Base-by-base conservation (phyloP, 2,888 invertebrate species). In the Venusia cambrica region DNA sequence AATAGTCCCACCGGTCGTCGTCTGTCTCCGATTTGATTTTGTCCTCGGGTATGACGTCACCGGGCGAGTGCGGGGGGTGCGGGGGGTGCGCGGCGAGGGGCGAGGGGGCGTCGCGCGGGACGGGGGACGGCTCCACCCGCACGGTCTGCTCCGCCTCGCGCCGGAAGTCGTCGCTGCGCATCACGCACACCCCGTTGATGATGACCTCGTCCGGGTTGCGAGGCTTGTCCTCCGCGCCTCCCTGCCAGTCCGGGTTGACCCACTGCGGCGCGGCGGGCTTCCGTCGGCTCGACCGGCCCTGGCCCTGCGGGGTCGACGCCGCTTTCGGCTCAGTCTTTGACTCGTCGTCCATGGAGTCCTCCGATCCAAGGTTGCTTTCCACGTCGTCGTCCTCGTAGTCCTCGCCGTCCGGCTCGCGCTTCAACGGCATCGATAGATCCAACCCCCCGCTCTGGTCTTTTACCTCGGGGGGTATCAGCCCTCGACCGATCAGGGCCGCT, bases 211-310 rank as follows among this genome's bases (percentile, higher is more conserved):
- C 93, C 45, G 77, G 85, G 62, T 73, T 81, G 21, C 87, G 75
- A 7, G 88, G 87, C 51, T 89, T 88, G 51, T 90, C 90, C 64
- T 94, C 94, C 51, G 89, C 88, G 51, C 90, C 90, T 64, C 94
- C 94, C 63, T 94, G 94, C 94, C 95, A 95, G 57, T 96, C 96
- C 3, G 98, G 98, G 76, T 97, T 97, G 2, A 98, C 97, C 97
- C 98, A 97, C 79, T 98, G 97, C 1, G 98, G 98, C 31, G 97
- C 97, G 1, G 97, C 97, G 1, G 97, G 97, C 87, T 98, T 98
- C 61, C 98, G 90, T 45, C 97, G 87, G 34, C 93, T 94, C 10
- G 88, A 85, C 9, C 87, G 74, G 11, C 68, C 69, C 20, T 76
- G 74, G 11, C 68, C 69, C 20, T 76, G 69, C 19, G 89, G 87